Evolutionary conservation across 1,140 invertebrate genomes (phyloP).

Genomic region (Nautilus pompilius): DNA sequence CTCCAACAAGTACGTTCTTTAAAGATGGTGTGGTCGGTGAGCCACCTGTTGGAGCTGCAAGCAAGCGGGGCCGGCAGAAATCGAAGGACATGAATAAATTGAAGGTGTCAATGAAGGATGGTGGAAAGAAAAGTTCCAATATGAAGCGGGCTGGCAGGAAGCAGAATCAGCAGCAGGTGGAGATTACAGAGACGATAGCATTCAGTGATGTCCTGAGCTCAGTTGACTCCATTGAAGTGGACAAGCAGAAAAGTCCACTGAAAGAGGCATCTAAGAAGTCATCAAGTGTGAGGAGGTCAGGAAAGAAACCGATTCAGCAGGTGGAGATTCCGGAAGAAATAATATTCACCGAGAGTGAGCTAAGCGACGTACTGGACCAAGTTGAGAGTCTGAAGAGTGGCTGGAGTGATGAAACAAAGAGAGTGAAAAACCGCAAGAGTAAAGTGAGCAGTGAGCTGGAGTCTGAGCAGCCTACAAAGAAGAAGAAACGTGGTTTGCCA

Average conservation of each 20-base stretch:
- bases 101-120: neutral
- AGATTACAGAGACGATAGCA: slow-evolving; percentile 42
- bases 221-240: slow-evolving; percentile 23
- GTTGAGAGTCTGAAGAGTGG: slow-evolving; percentile 37
- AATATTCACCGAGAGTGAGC: slow-evolving; percentile 37
- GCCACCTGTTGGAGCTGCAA: neutral
- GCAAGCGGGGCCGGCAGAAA: neutral
- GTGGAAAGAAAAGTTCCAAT: neutral
- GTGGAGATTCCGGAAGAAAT: slow-evolving; percentile 38
- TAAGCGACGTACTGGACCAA: slow-evolving; percentile 44
- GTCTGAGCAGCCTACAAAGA: slow-evolving; percentile 9
- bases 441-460: slow-evolving; percentile 1
- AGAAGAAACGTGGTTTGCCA: slow-evolving; percentile 11
- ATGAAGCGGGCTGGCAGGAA: neutral
- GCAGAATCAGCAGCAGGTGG: neutral
- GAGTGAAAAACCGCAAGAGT: slow-evolving; percentile 19
- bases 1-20: neutral
- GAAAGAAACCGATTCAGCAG: neutral
- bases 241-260: neutral
- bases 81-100: neutral
- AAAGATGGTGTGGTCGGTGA: neutral
- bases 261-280: neutral
- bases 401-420: slow-evolving; percentile 14
- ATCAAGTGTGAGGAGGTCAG: neutral
- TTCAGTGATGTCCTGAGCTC: slow-evolving; percentile 42